Percentiles rank a stretch among this genome's conserved stretches.
Evolutionary conservation across 2,113 vertebrate genomes (phyloP).

Genomic region (Circaetus gallicus): DNA sequence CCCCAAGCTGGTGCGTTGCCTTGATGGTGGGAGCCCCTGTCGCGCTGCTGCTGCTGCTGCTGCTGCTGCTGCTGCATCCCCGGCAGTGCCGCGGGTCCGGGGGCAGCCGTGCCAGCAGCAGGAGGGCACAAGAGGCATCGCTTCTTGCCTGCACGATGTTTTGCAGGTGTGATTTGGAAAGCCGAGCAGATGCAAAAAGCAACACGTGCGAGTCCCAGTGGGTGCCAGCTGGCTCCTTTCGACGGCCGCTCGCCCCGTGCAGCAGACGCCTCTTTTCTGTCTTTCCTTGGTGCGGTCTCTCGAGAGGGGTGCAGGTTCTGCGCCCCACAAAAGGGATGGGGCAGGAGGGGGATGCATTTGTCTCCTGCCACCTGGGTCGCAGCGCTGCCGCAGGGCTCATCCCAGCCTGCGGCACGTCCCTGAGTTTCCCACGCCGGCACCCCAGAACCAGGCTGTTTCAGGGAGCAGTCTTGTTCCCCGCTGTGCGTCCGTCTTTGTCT

Average conservation of each 20-base stretch:
- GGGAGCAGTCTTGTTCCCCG: fast-evolving
- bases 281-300: not conserved
- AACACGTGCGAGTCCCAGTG: not conserved
- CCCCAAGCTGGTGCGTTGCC: fast-evolving
- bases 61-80: not conserved
- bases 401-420: not conserved
- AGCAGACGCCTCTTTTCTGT: not conserved
- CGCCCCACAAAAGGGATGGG: fast-evolving
- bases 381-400: not conserved
- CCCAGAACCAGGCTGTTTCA: not conserved
- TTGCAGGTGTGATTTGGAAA: not conserved
- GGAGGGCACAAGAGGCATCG: not conserved
- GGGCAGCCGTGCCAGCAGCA: not conserved
- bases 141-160: not conserved
- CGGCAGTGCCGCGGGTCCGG: fast-evolving
- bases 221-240: not conserved
- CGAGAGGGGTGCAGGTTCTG: fast-evolving
- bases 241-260: not conserved
- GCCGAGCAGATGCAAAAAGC: not conserved
- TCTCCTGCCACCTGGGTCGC: fast-evolving
- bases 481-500: not conserved
- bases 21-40: not conserved
- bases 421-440: fast-evolving
- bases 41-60: not conserved
- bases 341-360: fast-evolving